Evolutionary conservation across 1,140 invertebrate genomes (phyloP), one percentile per base, ranked within the genome.

Genomic region (Ceratina calcarata): DNA sequence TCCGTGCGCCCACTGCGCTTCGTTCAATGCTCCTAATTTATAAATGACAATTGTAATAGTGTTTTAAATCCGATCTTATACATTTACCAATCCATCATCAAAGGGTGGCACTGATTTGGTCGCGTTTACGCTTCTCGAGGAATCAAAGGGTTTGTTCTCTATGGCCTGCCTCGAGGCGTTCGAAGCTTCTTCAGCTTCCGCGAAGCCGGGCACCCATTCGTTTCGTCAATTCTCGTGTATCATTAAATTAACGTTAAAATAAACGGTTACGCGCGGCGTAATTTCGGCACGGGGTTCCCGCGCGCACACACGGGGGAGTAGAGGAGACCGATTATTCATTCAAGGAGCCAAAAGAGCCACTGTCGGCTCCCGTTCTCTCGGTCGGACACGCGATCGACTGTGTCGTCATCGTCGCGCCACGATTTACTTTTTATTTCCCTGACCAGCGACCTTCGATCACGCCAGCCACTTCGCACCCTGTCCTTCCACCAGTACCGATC

Each of bases 161-260:
- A 6, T 6, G 32, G 2, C 32, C 32, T 6, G 32, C 2, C 32
- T 45, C 37, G 37, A 45, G 37, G 37, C 37, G 37, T 45, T 45
- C 37, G 37, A 10, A 45, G 37, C 75, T 90, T 89, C 88, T 81
- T 69, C 87, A 45, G 37, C 75, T 90, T 89, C 88, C 82, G 74
- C 87, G 88, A 90, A 90, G 18, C 53, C 22, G 13, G 22, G 22
- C 1, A 32, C 27, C 27, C 13, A 4, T 83, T 57, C n/a, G 16
- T 67, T 84, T 68, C 74, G 32, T 70, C 65, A 68, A 18, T 68
- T 64, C 82, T 66, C 74, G 80, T 87, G 86, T 91, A 89, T 91
- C 86, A 91, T 91, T 91, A 91, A 91, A 91, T 92, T 88, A 91
- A 86, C 87, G 87, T 86, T 45, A 91, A 89, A 91, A 91, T 91